These are phyloP conservation scores for Camelus dromedarius DNA, from an alignment of 2,113 vertebrate species.

Conservation along the genomic window DNA sequence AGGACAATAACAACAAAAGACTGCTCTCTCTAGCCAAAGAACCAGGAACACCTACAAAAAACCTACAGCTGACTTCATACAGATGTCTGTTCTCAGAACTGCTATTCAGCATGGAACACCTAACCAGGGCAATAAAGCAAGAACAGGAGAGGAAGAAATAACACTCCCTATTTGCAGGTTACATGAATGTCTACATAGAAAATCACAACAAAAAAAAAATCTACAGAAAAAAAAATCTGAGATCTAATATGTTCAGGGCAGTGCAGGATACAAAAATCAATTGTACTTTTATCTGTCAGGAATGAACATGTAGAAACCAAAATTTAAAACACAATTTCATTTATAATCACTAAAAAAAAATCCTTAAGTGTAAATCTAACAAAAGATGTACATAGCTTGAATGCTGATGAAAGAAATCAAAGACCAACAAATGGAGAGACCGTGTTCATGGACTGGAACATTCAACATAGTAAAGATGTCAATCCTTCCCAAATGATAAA, in stretches of 20 bases:
- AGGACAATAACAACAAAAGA: neutral
- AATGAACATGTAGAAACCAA: neutral
- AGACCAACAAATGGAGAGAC: neutral
- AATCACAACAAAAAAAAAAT: neutral
- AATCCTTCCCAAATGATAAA: neutral
- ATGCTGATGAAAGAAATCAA: neutral
- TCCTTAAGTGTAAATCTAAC: neutral
- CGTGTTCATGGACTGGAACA: neutral
- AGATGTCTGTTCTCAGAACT: neutral
- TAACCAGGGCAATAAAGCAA: neutral
- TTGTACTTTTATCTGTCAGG: neutral
- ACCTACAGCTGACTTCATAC: neutral
- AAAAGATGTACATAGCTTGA: neutral
- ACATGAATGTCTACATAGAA: neutral
- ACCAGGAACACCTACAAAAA: neutral
- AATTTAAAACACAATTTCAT: neutral
- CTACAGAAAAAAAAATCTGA: neutral
- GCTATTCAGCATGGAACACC: neutral
- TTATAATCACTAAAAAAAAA: constrained; percentile 6
- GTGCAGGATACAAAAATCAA: neutral
- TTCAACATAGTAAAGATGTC: neutral
- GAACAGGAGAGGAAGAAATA: neutral
- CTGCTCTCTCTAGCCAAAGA: neutral
- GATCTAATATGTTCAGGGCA: neutral
- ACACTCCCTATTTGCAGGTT: neutral